Evolutionary conservation across 1,140 invertebrate species (phyloP).

Genomic region (Zelostemma sp.): DNA sequence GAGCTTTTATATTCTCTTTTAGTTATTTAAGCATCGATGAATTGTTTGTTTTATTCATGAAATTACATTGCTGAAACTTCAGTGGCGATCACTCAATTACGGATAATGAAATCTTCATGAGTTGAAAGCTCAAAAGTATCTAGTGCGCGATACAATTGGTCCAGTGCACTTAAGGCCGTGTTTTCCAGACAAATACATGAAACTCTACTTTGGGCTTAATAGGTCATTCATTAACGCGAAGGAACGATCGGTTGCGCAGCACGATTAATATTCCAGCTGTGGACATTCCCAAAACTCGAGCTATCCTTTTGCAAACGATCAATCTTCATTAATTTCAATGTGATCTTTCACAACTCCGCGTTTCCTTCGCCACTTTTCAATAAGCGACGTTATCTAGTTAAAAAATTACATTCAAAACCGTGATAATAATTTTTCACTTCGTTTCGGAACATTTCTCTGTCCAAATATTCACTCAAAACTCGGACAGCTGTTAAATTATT

Average conservation of each 20-base stretch:
- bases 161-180: not conserved
- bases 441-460: no score
- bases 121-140: not conserved
- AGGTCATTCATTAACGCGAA: conserved; percentile 24
- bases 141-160: not conserved
- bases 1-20: no score
- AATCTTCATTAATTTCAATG: conserved; percentile 24
- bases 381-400: not conserved
- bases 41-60: no score
- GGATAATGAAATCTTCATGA: no score
- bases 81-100: no score
- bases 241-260: conserved; percentile 14
- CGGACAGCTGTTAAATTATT: no score
- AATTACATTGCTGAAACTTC: no score
- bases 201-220: conserved; percentile 25
- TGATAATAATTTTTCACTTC: no score
- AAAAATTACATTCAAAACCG: not conserved
- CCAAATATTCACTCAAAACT: no score
- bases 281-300: conserved; percentile 15
- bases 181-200: conserved; percentile 10
- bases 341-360: conserved; percentile 9
- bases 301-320: conserved; percentile 13
- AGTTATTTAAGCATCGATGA: no score
- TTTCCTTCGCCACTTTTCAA: conserved; percentile 8
- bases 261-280: conserved; percentile 26